Evolutionary conservation across 2,888 invertebrate genomes (phyloP), one percentile per base, ranked within the genome.

Genomic region (Brassicogethes aeneus): DNA sequence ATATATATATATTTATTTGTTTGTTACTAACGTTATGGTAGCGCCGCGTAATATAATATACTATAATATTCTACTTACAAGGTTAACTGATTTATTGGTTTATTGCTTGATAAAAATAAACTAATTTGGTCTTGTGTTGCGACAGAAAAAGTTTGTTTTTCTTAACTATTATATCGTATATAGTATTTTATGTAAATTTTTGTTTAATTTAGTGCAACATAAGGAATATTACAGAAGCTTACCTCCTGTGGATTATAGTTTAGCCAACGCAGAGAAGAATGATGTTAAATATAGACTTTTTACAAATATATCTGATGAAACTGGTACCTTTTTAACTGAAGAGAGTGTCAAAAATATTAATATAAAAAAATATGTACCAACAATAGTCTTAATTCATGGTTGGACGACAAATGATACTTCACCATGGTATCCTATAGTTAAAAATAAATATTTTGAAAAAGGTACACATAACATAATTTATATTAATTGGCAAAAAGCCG

Each of bases 381-480:
- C 70, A 1, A 69, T 71, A 48, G 54, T 71, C 7, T 60, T 73
- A 29, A 66, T 72, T 15, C 73, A 73, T 40, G 73, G 73, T n/a
- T 73, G 70, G 69, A 68, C 70, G 37, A 68, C 70, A 1, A 68
- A 65, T 41, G 63, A 64, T 23, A 59, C 58, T 29, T 65, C 66
- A 30, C 54, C 60, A 3, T 68, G 67, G 51, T 60, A 65, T 29
- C 29, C 54, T 12, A 50, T 61, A 2, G 55, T 70, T 51, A 71
- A 65, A 57, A 54, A 65, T 41, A 67, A 60, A 13, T 70, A 65
- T 44, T 60, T 72, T 30, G 45, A 56, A 34, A 48, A 62, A 30
- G 63, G 59, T 2, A 61, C 69, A 37, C 67, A 65, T 44, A 72
- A 72, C 45, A 55, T 73, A 2, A 59, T 73, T 34, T 64, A 67